phyloP scores from a whole-genome alignment of 2,797 vertebrate genomes.

The Ctenochaetus hawaiiensis region DNA sequence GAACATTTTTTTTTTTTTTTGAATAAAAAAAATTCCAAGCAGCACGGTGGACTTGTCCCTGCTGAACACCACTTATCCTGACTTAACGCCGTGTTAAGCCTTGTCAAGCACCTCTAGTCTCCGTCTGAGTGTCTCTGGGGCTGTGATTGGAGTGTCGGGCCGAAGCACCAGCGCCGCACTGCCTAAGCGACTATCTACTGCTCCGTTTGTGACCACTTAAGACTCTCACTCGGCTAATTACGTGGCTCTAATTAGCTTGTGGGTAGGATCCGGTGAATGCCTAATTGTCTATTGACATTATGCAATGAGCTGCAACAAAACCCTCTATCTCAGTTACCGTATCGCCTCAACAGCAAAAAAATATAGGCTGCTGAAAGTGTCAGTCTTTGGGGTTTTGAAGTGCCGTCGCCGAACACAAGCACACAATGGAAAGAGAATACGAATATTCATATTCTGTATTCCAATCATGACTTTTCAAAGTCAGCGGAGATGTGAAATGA shows the following conservation, averaged over 20 bases:
- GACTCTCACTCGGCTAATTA: constrained; percentile 81
- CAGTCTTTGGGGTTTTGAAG: constrained; percentile 42
- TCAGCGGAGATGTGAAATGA: constrained; percentile 60
- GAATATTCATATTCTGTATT: constrained; percentile 67
- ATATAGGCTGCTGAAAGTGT: constrained; percentile 57
- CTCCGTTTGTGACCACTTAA: constrained; percentile 84
- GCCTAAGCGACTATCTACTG: constrained; percentile 72
- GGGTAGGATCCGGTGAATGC: constrained; percentile 78
- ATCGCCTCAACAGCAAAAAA: constrained; percentile 73
- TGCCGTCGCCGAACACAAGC: constrained; percentile 21
- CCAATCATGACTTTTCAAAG: constrained; percentile 74
- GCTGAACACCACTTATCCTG: constrained; percentile 63
- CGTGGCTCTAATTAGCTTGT: constrained; percentile 83
- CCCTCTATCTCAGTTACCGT: constrained; percentile 77
- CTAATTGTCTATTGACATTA: constrained; percentile 89
- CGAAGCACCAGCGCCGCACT: constrained; percentile 53
- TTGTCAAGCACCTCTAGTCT: constrained; percentile 64
- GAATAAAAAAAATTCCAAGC: constrained; percentile 7
- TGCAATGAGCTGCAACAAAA: constrained; percentile 81
- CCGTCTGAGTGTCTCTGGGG: constrained; percentile 60
- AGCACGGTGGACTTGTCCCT: constrained; percentile 19
- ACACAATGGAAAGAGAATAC: constrained; percentile 30
- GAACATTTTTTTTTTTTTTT: too few species aligned
- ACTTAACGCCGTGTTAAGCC: constrained; percentile 53
- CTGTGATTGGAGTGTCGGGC: constrained; percentile 61